Percentiles rank a stretch among this genome's conserved stretches.
phyloP scores from a whole-genome alignment of 2,113 vertebrate species.

The Rafetus swinhoei region DNA sequence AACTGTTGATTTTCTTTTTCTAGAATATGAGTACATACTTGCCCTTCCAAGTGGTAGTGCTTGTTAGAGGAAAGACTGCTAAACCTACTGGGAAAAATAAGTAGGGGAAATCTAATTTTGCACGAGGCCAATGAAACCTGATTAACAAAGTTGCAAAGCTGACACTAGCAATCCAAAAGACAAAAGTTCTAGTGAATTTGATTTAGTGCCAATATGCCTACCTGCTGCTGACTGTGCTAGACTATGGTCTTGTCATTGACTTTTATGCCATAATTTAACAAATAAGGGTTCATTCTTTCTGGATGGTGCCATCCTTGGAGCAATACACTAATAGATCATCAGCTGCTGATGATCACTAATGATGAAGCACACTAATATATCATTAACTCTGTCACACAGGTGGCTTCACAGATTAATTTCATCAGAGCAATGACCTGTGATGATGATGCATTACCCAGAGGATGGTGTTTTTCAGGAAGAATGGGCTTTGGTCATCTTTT shows the following conservation, averaged over 20 bases:
- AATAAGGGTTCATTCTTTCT: conserved; percentile 54
- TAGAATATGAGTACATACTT: not conserved
- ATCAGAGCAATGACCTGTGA: conserved; percentile 54
- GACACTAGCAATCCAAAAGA: conserved; percentile 10
- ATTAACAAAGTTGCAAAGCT: conserved; percentile 50
- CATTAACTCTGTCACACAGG: conserved; percentile 73
- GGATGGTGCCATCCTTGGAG: conserved; percentile 54
- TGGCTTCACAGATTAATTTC: conserved; percentile 79
- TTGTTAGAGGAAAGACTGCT: not conserved
- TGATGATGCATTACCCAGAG: conserved; percentile 62
- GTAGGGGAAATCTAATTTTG: conserved; percentile 53
- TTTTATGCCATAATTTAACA: conserved; percentile 62
- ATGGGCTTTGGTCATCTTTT: conserved; percentile 38
- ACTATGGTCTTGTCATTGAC: conserved; percentile 3
- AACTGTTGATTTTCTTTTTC: not conserved
- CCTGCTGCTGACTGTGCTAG: conserved; percentile 41
- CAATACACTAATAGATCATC: conserved; percentile 71
- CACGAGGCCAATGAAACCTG: conserved; percentile 35
- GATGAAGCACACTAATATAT: conserved; percentile 76
- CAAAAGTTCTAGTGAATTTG: conserved; percentile 12
- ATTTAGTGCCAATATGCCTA: conserved; percentile 5
- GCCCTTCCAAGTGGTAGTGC: not conserved
- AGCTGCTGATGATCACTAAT: conserved; percentile 71
- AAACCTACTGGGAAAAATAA: conserved; percentile 47
- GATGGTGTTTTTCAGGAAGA: conserved; percentile 65